These are phyloP conservation scores for Oryzias javanicus DNA, from an alignment of 2,113 vertebrate genomes.

Conservation along the genomic window DNA sequence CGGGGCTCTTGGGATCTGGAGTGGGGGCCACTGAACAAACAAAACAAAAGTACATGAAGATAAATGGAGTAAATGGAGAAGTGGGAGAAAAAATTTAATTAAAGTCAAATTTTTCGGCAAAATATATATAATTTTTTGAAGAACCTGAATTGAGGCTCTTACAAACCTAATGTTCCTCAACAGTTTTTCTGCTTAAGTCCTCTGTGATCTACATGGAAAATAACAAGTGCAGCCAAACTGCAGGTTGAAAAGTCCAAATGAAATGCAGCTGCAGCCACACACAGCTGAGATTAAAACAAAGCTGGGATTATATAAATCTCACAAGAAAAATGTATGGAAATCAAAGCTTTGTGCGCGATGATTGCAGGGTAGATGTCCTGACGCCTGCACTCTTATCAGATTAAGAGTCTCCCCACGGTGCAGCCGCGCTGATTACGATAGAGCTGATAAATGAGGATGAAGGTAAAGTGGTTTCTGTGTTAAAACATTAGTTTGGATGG, in stretches of 20 bases:
- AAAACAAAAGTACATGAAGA: neutral
- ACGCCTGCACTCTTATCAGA: neutral
- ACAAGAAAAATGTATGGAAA: conserved; percentile 7
- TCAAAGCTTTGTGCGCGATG: neutral
- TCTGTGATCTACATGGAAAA: conserved; percentile 31
- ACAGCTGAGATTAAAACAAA: conserved; percentile 63
- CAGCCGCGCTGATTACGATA: neutral
- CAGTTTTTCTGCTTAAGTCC: conserved; percentile 17
- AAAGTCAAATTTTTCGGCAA: too few species aligned
- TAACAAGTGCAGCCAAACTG: conserved; percentile 36
- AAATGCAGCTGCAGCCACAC: conserved; percentile 38
- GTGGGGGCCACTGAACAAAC: conserved; percentile 64
- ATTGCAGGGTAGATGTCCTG: neutral
- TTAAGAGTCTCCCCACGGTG: neutral
- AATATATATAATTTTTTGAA: neutral
- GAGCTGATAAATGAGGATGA: neutral
- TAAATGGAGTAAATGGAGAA: neutral
- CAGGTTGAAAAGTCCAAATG: conserved; percentile 33
- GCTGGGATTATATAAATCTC: conserved; percentile 54
- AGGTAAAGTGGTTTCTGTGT: too few species aligned
- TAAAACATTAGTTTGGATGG: too few species aligned
- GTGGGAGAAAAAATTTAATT: too few species aligned
- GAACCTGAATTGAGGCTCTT: neutral
- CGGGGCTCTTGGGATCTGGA: conserved; percentile 45
- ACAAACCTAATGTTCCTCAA: neutral